Evolutionary conservation across 2,888 invertebrate species (phyloP).

Genomic region (Cepaea hortensis): DNA sequence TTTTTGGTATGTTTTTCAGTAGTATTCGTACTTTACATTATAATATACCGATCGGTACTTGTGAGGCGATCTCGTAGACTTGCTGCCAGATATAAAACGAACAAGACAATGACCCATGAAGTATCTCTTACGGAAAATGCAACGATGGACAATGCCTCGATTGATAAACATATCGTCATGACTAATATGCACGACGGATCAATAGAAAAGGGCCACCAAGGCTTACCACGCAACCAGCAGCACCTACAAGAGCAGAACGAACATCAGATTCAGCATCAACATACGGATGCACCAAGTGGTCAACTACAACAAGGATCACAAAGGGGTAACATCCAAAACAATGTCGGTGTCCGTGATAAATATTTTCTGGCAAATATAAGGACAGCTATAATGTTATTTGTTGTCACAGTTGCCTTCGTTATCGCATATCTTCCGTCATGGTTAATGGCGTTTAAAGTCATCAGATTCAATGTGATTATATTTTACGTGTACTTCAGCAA

Average conservation of each 20-base stretch:
- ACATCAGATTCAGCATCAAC: neutral
- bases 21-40: conserved; percentile 70
- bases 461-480: conserved; percentile 66
- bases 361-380: conserved; percentile 71
- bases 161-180: conserved; percentile 51
- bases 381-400: conserved; percentile 75
- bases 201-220: neutral
- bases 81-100: conserved; percentile 49
- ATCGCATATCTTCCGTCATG: conserved; percentile 74
- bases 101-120: conserved; percentile 48
- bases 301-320: conserved; percentile 18
- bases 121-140: conserved; percentile 56
- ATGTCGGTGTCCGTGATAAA: conserved; percentile 60
- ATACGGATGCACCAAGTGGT: neutral
- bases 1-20: conserved; percentile 69
- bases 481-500: conserved; percentile 75
- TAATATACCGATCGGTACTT: conserved; percentile 66
- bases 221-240: neutral
- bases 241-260: conserved; percentile 15
- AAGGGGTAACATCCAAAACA: conserved; percentile 12
- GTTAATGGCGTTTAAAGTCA: conserved; percentile 68
- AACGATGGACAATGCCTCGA: conserved; percentile 63
- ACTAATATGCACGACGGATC: conserved; percentile 39
- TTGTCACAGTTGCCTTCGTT: conserved; percentile 75
- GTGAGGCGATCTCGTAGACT: conserved; percentile 57